phyloP scores from a whole-genome alignment of 2,113 vertebrate genomes.

The Rhynchomys soricoides region DNA sequence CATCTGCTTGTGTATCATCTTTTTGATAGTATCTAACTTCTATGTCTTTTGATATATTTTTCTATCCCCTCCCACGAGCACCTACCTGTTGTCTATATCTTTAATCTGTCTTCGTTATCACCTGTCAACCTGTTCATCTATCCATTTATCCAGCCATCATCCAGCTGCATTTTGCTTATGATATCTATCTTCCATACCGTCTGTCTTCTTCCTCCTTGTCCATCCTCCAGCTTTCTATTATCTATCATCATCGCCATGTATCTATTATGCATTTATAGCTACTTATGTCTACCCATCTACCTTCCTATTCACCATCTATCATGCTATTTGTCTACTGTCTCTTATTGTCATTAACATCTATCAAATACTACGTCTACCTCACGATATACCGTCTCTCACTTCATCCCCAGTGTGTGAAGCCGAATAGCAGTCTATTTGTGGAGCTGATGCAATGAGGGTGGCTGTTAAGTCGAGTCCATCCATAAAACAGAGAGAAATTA shows the following conservation, averaged over 20 bases:
- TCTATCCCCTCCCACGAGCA: not conserved
- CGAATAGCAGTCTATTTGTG: not conserved
- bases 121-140: too few relatives aligned
- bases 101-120: not conserved
- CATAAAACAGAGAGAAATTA: not conserved
- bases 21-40: not conserved
- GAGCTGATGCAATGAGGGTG: not conserved
- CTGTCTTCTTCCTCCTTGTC: not conserved
- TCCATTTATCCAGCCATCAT: not conserved
- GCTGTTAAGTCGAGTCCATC: not conserved
- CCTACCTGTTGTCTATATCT: not conserved
- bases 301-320: not conserved
- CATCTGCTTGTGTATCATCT: not conserved
- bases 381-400: not conserved
- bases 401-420: not conserved
- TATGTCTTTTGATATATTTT: not conserved
- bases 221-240: not conserved
- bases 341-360: not conserved
- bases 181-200: not conserved
- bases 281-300: not conserved
- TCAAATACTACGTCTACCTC: not conserved
- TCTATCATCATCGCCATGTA: not conserved
- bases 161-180: not conserved
- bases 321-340: not conserved
- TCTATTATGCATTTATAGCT: not conserved